phyloP scores from a whole-genome alignment of 2,888 invertebrate genomes.

The Trachelus stipa region DNA sequence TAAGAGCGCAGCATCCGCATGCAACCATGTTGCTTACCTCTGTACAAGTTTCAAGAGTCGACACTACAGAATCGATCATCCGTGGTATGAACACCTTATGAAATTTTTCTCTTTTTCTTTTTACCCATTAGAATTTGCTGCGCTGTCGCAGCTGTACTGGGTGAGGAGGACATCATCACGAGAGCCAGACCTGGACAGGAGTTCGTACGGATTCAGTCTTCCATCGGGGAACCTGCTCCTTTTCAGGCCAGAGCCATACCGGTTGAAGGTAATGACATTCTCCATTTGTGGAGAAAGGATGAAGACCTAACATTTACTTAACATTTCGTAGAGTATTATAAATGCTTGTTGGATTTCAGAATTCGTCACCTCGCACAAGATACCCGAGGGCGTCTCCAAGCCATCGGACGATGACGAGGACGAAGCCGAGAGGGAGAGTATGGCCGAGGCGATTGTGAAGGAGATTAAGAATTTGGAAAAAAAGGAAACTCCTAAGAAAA shows the following conservation, averaged over 20 bases:
- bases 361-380: constrained; percentile 81
- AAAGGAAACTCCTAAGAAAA: constrained; percentile 27
- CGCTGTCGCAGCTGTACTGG: constrained; percentile 65
- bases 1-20: not conserved
- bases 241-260: constrained; percentile 36
- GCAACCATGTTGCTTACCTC: not conserved
- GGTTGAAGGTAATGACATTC: constrained; percentile 41
- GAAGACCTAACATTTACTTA: not conserved
- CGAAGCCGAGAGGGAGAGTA: constrained; percentile 45
- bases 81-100: not conserved
- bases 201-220: constrained; percentile 73
- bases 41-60: not conserved
- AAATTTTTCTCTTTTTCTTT: constrained; percentile 15
- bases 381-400: constrained; percentile 69
- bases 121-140: constrained; percentile 67
- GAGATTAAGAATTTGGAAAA: constrained; percentile 50
- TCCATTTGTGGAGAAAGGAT: not conserved
- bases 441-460: constrained; percentile 40
- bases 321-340: not conserved
- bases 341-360: constrained; percentile 34
- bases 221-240: constrained; percentile 37
- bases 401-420: constrained; percentile 48
- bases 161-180: constrained; percentile 73
- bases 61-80: not conserved
- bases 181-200: constrained; percentile 76